Percentiles rank a stretch among this genome's conserved stretches.
Evolutionary conservation across 2,113 vertebrate species (phyloP).

Genomic region (Chrysemys picta): DNA sequence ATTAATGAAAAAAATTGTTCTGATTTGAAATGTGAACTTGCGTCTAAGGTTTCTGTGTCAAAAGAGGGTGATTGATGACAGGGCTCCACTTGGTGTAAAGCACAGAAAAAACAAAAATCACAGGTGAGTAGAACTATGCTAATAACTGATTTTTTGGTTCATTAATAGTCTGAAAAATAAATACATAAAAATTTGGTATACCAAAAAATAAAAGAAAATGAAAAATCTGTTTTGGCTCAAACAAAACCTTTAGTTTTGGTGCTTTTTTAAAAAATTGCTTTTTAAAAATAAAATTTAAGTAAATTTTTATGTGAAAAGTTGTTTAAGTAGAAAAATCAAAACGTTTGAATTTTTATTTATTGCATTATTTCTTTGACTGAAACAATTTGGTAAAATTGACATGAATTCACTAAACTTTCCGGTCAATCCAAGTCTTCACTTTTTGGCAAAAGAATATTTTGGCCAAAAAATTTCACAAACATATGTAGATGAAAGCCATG

Average conservation of each 20-base stretch:
- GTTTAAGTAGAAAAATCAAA: not conserved
- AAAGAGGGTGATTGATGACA: not conserved
- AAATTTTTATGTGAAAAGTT: not conserved
- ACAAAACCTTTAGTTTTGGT: not conserved
- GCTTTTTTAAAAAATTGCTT: too few relatives aligned
- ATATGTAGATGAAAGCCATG: not conserved
- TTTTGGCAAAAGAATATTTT: not conserved
- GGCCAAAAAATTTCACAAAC: not conserved
- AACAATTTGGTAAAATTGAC: not conserved
- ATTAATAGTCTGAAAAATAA: not conserved
- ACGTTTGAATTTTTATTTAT: not conserved
- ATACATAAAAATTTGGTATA: not conserved
- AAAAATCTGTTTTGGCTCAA: not conserved
- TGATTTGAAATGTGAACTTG: not conserved
- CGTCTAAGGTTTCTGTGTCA: not conserved
- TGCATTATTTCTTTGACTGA: not conserved
- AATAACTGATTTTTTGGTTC: not conserved
- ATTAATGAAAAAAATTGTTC: not conserved
- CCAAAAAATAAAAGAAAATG: not conserved
- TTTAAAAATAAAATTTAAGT: not conserved
- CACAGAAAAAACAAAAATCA: not conserved
- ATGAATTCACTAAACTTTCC: not conserved
- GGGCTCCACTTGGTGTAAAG: accelerated
- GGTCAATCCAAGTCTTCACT: not conserved
- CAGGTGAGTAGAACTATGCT: not conserved